Conservation (phyloP, 2,888 invertebrate species). For the Psylliodes chrysocephalus region DNA sequence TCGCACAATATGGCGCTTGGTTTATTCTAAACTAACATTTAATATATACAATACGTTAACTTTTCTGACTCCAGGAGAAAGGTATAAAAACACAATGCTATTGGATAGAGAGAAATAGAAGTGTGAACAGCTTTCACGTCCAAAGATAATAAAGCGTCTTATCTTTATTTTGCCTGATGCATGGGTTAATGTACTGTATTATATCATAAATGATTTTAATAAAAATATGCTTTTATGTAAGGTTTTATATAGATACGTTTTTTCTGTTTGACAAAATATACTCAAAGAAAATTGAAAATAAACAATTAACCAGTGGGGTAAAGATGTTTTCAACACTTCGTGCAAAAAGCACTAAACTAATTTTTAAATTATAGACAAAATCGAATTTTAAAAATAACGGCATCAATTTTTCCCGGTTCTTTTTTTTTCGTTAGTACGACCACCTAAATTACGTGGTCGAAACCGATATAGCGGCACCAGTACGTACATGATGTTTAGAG, state of each 20-base stretch:
- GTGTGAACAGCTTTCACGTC: no score
- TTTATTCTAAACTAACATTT: no score
- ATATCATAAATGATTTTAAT: no score
- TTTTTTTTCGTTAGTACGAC: no score
- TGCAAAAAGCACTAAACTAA: constrained; percentile 40
- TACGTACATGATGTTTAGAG: neutral
- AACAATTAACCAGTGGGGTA: constrained; percentile 31
- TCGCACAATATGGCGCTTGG: no score
- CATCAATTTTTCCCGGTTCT: constrained; percentile 12
- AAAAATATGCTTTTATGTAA: constrained; percentile 33
- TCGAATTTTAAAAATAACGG: constrained; percentile 19
- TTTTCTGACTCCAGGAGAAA: no score
- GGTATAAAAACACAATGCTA: no score
- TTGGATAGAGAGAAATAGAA: no score
- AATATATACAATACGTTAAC: no score
- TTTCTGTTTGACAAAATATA: constrained; percentile 51
- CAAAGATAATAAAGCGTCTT: no score
- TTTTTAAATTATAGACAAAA: constrained; percentile 39
- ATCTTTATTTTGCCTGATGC: no score
- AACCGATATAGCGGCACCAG: constrained; percentile 12
- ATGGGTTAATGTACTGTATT: no score
- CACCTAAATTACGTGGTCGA: constrained; percentile 35
- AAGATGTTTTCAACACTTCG: constrained; percentile 29
- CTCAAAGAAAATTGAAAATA: constrained; percentile 44
- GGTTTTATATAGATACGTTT: constrained; percentile 30